Percentiles rank a stretch among this genome's conserved stretches.
Conservation (phyloP, 2,797 vertebrate genomes). For the Sylvilagus floridanus region DNA sequence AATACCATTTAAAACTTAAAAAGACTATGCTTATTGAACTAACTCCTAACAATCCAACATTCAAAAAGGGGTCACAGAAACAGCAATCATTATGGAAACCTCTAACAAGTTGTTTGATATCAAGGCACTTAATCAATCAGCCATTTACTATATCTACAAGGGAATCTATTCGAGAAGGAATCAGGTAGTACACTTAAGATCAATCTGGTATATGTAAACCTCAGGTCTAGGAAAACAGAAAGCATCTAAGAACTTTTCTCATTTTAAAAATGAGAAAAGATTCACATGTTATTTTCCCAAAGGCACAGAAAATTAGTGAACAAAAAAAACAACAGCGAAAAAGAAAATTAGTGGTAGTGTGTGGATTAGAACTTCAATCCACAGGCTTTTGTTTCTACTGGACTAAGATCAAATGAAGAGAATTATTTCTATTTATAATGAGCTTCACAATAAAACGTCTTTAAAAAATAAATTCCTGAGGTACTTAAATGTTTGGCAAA, state of each 20-base stretch:
- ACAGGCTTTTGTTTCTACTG: not conserved
- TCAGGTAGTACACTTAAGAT: not conserved
- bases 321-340: too few species aligned
- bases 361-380: not conserved
- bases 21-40: conserved; percentile 10
- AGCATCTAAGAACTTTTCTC: not conserved
- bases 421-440: conserved; percentile 12
- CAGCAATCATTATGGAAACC: not conserved
- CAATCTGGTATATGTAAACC: not conserved
- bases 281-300: not conserved
- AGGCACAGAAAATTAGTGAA: not conserved
- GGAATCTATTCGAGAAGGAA: not conserved
- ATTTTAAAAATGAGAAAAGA: conserved; percentile 46
- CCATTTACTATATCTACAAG: not conserved
- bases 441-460: not conserved
- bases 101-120: not conserved
- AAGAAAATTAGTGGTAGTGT: not conserved
- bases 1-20: conserved; percentile 50
- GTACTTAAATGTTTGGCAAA: conserved; percentile 22
- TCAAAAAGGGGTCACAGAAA: conserved; percentile 10
- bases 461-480: conserved; percentile 8
- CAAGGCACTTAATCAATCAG: not conserved
- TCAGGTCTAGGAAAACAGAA: conserved; percentile 6
- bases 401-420: not conserved
- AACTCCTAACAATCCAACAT: not conserved